phyloP scores from a whole-genome alignment of 2,113 vertebrate species.

The Rhineura floridana region DNA sequence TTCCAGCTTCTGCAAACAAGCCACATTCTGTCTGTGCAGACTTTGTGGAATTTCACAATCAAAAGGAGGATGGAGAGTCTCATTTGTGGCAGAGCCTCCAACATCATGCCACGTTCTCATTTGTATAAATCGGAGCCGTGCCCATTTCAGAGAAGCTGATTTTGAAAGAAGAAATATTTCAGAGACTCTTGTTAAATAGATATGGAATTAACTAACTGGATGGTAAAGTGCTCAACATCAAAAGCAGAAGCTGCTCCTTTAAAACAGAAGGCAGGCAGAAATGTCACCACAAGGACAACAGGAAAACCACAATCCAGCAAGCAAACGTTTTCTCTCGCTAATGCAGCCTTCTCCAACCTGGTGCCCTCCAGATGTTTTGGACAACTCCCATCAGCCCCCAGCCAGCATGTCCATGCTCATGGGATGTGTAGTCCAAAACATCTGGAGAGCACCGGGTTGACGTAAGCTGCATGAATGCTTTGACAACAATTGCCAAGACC shows the following conservation, averaged over 20 bases:
- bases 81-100: background rate
- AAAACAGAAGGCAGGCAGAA: background rate
- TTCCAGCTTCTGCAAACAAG: background rate
- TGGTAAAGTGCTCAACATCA: background rate
- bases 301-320: background rate
- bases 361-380: background rate
- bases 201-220: background rate
- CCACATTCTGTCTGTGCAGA: rapidly evolving
- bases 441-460: no score
- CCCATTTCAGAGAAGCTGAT: background rate
- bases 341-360: background rate
- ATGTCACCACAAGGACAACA: background rate
- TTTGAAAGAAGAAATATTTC: background rate
- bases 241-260: background rate
- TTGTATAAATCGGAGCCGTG: background rate
- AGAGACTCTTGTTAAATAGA: background rate
- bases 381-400: background rate
- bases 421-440: no score
- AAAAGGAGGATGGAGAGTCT: background rate
- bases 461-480: no score
- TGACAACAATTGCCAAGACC: background rate
- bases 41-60: background rate
- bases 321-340: background rate
- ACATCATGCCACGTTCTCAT: rapidly evolving
- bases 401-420: background rate